Base-by-base conservation (phyloP, 1,140 invertebrate genomes). In the Sitodiplosis mosellana region DNA sequence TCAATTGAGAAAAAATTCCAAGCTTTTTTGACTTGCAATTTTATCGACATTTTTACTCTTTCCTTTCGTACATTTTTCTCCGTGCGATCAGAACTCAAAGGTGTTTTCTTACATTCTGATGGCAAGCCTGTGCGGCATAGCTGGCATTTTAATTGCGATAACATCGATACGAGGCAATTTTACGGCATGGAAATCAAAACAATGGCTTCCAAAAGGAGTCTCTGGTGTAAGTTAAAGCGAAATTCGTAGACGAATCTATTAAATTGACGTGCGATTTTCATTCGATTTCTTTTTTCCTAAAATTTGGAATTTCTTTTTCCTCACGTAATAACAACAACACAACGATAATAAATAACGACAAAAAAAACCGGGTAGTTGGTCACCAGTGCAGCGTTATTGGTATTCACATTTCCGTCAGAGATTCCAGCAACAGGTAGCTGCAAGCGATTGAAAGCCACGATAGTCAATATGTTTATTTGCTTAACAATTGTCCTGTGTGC, bases 91-190 rank as follows among this genome's bases (percentile, higher is more conserved):
- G 59, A 59, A 64, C 49, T 57, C 61, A 49, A 61, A 57, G 45
- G 58, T 59, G 46, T 64, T 64, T 48, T 60, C 56, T 45, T 52
- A 63, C 42, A 54, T 64, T 43, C 58, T 64, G 58, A 57, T 56
- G 34, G 52, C 59, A 5, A 58, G 59, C 40, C 58, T 63, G 53
- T 52, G 64, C 15, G 59, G 60, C 7, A 48, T 64, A 34, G 58
- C 56, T 52, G 54, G 54, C 48, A 56, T 63, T 45, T 34, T 60
- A 17, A 57, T 56, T 42, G 55, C 55, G n/a, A 56, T 64, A 4
- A 51, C 60, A 41, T 61, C 52, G 55, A 59, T 58, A 54, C 52
- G 54, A 40, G 61, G 58, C 33, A 54, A 61, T 47, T 51, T 55
- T 36, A 22, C 52, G 17, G 55, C 54, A 47, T 64, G 60, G 60